A percentile compares a stretch with the other conserved stretches of the same genome.
Evolutionary conservation across 2,113 vertebrate genomes (phyloP).

Genomic region (Psephotus haematonotus): DNA sequence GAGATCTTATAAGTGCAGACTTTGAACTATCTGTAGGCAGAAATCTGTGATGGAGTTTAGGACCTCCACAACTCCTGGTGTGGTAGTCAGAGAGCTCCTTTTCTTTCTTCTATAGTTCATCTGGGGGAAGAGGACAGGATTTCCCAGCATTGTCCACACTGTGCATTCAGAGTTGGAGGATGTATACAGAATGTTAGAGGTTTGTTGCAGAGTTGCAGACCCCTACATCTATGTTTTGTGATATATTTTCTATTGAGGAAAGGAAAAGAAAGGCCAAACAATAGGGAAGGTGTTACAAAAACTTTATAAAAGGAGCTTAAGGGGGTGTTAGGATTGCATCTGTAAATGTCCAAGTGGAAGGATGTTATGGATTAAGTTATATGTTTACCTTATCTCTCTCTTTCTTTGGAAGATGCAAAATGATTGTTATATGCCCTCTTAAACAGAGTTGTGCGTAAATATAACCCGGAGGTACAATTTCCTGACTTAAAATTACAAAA

Average conservation of each 20-base stretch:
- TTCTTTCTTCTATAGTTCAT: neutral
- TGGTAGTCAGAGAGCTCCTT: neutral
- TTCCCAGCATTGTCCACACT: conserved; percentile 43
- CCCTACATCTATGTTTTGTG: neutral
- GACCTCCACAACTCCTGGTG: neutral
- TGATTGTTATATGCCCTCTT: neutral
- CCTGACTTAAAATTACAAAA: neutral
- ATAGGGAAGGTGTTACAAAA: neutral
- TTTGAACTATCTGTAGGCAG: neutral
- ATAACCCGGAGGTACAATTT: neutral
- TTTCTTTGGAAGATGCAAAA: neutral
- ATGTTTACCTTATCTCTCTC: neutral
- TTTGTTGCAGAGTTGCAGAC: neutral
- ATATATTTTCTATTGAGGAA: neutral
- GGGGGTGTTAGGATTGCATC: neutral
- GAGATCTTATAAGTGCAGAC: neutral
- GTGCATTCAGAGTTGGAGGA: neutral
- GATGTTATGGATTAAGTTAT: neutral
- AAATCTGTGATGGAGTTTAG: neutral
- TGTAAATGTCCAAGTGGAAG: neutral
- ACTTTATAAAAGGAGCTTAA: neutral
- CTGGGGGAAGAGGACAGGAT: conserved; percentile 11
- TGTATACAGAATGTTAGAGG: neutral
- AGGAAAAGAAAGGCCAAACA: neutral
- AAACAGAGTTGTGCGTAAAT: neutral